phyloP scores from a whole-genome alignment of 2,113 vertebrate genomes.

The zebrafish (Danio rerio) region DNA sequence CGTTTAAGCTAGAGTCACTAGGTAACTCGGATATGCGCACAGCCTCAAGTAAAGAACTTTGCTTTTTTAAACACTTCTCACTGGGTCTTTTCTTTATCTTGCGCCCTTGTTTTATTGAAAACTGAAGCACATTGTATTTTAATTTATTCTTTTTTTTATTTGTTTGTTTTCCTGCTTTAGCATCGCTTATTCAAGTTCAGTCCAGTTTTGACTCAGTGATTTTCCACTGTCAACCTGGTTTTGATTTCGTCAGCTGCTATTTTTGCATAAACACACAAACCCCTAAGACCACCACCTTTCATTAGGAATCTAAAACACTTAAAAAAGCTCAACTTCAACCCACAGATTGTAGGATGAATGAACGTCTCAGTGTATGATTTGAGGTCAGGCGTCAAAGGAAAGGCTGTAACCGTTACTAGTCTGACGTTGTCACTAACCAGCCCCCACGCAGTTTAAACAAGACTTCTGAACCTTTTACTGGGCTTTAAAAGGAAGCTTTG shows the following conservation, averaged over 20 bases:
- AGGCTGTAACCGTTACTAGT: conserved; percentile 67
- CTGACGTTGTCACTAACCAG: conserved; percentile 27
- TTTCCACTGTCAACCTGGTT: conserved; percentile 53
- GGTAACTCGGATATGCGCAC: background rate
- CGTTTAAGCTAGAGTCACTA: background rate
- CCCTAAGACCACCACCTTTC: conserved; percentile 61
- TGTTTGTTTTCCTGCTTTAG: conserved; percentile 4
- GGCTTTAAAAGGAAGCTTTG: background rate
- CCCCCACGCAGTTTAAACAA: conserved; percentile 26
- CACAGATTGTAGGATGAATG: conserved; percentile 59
- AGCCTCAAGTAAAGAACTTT: conserved; percentile 24
- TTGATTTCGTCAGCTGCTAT: conserved; percentile 41
- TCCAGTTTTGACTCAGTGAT: conserved; percentile 49
- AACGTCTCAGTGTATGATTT: conserved; percentile 62
- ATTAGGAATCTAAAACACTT: conserved; percentile 43
- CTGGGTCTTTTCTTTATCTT: conserved; percentile 13
- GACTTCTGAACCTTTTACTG: conserved; percentile 20
- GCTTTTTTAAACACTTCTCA: background rate
- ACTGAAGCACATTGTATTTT: background rate
- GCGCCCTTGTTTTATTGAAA: conserved; percentile 33
- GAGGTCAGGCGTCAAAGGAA: conserved; percentile 69
- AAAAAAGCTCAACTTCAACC: conserved; percentile 58
- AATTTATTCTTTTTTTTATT: background rate
- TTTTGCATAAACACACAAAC: conserved; percentile 64
- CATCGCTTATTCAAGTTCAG: background rate